Conservation (phyloP, 2,888 invertebrate species). For the Macrosoma leucophasiata region DNA sequence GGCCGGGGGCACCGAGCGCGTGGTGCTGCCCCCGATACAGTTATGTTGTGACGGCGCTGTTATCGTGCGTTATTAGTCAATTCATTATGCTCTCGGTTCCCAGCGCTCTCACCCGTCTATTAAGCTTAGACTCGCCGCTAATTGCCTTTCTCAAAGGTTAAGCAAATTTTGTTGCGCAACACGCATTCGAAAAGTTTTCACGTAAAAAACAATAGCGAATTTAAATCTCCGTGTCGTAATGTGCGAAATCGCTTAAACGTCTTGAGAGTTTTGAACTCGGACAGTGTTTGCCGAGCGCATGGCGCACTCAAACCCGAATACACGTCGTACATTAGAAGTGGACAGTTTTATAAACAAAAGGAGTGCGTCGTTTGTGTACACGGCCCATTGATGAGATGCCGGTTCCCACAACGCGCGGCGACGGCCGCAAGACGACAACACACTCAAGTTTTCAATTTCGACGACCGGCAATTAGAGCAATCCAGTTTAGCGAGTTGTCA, state of each 20-base stretch:
- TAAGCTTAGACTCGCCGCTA: constrained; percentile 39
- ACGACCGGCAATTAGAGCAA: constrained; percentile 35
- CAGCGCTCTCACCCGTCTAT: constrained; percentile 33
- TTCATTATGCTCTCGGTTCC: constrained; percentile 39
- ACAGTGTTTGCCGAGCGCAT: constrained; percentile 56
- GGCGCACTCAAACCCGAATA: constrained; percentile 48
- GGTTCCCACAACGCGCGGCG: constrained; percentile 63
- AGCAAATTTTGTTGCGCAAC: constrained; percentile 35
- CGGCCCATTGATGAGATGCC: constrained; percentile 60
- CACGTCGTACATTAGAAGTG: constrained; percentile 55
- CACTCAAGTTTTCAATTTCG: constrained; percentile 29
- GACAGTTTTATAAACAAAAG: constrained; percentile 73
- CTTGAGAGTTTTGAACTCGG: constrained; percentile 17
- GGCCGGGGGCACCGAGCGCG: constrained; percentile 45
- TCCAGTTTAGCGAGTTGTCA: constrained; percentile 43
- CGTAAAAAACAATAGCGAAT: constrained; percentile 45
- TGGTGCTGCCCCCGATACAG: constrained; percentile 54
- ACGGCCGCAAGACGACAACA: constrained; percentile 36
- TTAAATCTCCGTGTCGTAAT: constrained; percentile 31
- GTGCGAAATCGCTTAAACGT: constrained; percentile 22
- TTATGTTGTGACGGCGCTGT: constrained; percentile 59
- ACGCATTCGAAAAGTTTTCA: constrained; percentile 43
- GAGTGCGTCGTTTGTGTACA: constrained; percentile 51
- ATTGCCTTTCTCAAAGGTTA: constrained; percentile 52
- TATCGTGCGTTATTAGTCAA: constrained; percentile 49